phyloP scores from a whole-genome alignment of 2,113 vertebrate species.

The Myocastor coypus region DNA sequence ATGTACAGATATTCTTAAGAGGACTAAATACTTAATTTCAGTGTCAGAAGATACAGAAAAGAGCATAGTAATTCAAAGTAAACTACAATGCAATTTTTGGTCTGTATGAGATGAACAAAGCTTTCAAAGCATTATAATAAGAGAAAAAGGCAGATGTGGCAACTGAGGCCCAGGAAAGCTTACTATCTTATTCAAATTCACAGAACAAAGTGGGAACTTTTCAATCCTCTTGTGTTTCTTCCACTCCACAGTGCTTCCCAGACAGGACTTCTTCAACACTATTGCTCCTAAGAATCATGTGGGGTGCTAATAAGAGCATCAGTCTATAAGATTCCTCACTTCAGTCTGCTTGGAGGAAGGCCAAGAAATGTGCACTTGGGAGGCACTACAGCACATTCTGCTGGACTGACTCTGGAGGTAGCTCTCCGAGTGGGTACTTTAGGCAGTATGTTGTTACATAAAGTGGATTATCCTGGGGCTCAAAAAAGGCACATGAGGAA shows the following conservation, averaged over 20 bases:
- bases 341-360: neutral
- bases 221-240: neutral
- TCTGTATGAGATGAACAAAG: neutral
- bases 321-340: neutral
- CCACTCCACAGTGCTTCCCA: neutral
- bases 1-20: slow-evolving; percentile 41
- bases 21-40: slow-evolving; percentile 51
- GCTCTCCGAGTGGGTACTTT: neutral
- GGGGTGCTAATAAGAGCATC: neutral
- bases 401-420: neutral
- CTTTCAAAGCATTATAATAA: neutral
- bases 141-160: slow-evolving; percentile 4
- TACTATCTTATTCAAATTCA: neutral
- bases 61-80: slow-evolving; percentile 20
- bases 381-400: slow-evolving; percentile 9
- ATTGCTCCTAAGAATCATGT: neutral
- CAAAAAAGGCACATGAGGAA: slow-evolving; percentile 57
- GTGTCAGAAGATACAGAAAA: slow-evolving; percentile 53
- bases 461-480: slow-evolving; percentile 1
- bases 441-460: neutral
- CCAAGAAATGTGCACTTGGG: neutral
- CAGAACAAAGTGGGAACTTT: neutral
- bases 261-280: neutral
- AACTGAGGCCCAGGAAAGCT: slow-evolving; percentile 22
- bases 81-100: neutral